Evolutionary conservation across 2,797 vertebrate species (phyloP), one percentile per base, ranked within the genome.

Genomic region (Darevskia mixta): DNA sequence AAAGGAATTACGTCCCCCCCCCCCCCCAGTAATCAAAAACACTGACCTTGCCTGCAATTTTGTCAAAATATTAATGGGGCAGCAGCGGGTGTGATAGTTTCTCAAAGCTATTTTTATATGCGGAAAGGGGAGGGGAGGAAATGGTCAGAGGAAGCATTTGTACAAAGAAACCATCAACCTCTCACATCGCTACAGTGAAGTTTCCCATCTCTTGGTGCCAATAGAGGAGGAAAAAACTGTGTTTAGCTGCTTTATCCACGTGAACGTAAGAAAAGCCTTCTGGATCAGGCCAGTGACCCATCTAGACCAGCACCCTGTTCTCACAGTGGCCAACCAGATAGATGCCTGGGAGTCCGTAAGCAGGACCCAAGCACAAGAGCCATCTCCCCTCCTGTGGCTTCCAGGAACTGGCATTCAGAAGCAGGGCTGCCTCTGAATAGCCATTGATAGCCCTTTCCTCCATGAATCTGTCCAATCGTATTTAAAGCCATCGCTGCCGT

Each of bases 201-300:
- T 79, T 86, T 71, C 58, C 84, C 90, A 92, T 92, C 25, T 86
- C 92, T 73, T 85, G 38, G 66, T 92, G 94, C 90, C 90, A 94
- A 18, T 15, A 75, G 77, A 71, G 86, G 87, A 0, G 5, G 91
- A 82, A 55, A 67, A 6, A 73, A 43, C 88, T 82, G 49, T 90
- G 67, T 87, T 83, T 25, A 87, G 83, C 85, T 91, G 73, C 61
- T 90, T 27, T 88, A 78, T 88, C 55, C 82, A 66, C 35, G 49
- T 13, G 49, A 49, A 49, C 0, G 11, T 11, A 49, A 49, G 49
- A 49, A 49, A 49, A 49, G 49, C 49, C 49, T 49, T 13, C 49
- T 49, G 49, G 49, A 13, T 49, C 49, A 49, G 11, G 11, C 49
- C 49, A 49, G 45, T 49, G 45, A 49, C 45, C 45, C 45, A 49